Conservation (phyloP, 2,888 invertebrate species). For the Nomada ferruginata region DNA sequence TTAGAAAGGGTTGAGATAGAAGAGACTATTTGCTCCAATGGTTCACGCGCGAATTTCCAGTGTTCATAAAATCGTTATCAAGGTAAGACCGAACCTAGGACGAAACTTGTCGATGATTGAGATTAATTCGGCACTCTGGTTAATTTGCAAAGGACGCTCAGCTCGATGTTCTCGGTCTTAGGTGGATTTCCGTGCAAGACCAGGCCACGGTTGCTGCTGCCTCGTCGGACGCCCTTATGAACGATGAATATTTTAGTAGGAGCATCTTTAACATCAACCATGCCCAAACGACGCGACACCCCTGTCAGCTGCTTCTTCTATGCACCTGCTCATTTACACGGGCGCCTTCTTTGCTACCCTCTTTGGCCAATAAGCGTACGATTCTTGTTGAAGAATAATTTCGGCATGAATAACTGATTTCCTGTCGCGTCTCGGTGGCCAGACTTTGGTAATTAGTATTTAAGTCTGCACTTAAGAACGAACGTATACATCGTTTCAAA, state of each 20-base stretch:
- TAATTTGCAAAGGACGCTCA: constrained; percentile 56
- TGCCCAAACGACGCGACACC: constrained; percentile 29
- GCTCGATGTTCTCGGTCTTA: constrained; percentile 53
- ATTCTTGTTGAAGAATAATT: background rate
- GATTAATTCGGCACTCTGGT: constrained; percentile 42
- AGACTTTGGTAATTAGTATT: too few species aligned
- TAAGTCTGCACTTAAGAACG: too few species aligned
- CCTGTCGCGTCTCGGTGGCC: background rate
- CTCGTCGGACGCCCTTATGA: constrained; percentile 53
- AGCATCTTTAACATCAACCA: constrained; percentile 57
- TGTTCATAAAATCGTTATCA: constrained; percentile 54
- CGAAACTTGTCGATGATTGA: constrained; percentile 38
- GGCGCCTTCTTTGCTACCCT: background rate
- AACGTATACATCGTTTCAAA: too few species aligned
- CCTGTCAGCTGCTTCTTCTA: constrained; percentile 6
- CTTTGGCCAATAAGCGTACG: background rate
- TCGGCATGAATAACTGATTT: background rate
- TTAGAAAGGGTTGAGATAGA: background rate
- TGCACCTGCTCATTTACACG: constrained; percentile 13
- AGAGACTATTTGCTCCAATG: constrained; percentile 16
- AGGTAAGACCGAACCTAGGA: constrained; percentile 20
- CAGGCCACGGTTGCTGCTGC: background rate
- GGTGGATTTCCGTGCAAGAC: constrained; percentile 37
- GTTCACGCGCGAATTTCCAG: constrained; percentile 30
- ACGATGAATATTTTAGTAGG: constrained; percentile 66